Evolutionary conservation across 2,797 vertebrate species (phyloP), one percentile per base, ranked within the genome.

Genomic region (Echiichthys vipera): DNA sequence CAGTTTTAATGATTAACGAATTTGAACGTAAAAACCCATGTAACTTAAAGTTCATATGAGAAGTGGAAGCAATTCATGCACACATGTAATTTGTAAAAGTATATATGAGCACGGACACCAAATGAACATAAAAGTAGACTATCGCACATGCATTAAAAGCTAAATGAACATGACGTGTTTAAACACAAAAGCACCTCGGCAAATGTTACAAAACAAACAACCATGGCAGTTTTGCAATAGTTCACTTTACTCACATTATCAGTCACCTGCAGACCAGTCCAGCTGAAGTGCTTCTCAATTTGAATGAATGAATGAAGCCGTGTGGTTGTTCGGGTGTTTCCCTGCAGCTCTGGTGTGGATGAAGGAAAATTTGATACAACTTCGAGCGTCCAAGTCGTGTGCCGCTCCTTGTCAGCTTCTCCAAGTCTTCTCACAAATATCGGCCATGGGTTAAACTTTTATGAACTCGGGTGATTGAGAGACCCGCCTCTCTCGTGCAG

Each of bases 221-320:
- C 7, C 6, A 53, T n/a, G 22, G 7, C 1, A 37, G 5, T 22
- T 1, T 0, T 54, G 2, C 8, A 25, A 7, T 0, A 22, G 0
- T 36, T 34, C 2, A 51, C 7, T 55, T 53, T 62, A 89, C 90
- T 90, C 45, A 91, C 88, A 82, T 64, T 61, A 11, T 49, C 4
- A 66, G 65, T 25, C 5, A 25, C 5, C 24, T 20, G 18, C 8
- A 42, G 50, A 73, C 27, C 34, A 53, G n/a, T 75, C 15, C 29
- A 42, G 14, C 12, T 2, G 4, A 54, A 43, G 17, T 56, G 18
- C 18, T 58, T 37, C 4, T 27, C 39, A 1, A 56, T 69, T 45
- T 50, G 49, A 42, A 22, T 50, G 36, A 45, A 29, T 59, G 50
- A 37, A 22, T 53, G 50, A 47, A 32, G n/a, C n/a, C n/a, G n/a